Evolutionary conservation across 2,888 invertebrate species (phyloP).

Genomic region (Eurois occulta): DNA sequence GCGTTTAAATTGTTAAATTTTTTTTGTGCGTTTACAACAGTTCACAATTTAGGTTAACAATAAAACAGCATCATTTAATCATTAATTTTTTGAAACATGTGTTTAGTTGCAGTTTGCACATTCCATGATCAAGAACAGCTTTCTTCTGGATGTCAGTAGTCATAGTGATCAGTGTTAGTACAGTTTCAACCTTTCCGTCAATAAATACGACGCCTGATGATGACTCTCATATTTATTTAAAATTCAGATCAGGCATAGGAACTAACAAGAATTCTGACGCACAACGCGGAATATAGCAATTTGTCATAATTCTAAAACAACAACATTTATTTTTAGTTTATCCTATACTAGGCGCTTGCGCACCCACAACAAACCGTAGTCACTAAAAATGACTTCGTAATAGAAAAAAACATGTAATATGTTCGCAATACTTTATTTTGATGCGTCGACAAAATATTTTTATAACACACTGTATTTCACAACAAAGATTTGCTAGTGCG

Average conservation of each 20-base stretch:
- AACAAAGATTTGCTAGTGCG: constrained; percentile 13
- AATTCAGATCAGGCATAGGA: constrained; percentile 3
- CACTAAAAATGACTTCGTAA: constrained; percentile 9
- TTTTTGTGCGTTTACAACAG: no score
- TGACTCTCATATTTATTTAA: constrained; percentile 14
- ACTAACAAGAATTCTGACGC: background rate
- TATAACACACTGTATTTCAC: constrained; percentile 18
- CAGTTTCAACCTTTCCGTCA: background rate
- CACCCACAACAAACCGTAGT: constrained; percentile 23
- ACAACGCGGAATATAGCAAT: constrained; percentile 33
- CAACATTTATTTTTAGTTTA: constrained; percentile 27
- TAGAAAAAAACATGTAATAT: constrained; percentile 10
- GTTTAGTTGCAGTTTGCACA: background rate
- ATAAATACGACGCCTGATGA: background rate
- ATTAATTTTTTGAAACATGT: background rate
- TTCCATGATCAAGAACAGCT: background rate
- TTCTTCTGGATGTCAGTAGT: background rate
- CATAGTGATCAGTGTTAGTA: background rate
- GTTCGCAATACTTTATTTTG: background rate
- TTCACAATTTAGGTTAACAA: background rate
- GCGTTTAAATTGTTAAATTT: no score
- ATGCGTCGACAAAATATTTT: constrained; percentile 8
- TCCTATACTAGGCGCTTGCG: constrained; percentile 2
- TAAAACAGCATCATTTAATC: background rate
- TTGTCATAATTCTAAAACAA: constrained; percentile 38